phyloP scores from a whole-genome alignment of 2,888 invertebrate species.

The Lomographa bimaculata region DNA sequence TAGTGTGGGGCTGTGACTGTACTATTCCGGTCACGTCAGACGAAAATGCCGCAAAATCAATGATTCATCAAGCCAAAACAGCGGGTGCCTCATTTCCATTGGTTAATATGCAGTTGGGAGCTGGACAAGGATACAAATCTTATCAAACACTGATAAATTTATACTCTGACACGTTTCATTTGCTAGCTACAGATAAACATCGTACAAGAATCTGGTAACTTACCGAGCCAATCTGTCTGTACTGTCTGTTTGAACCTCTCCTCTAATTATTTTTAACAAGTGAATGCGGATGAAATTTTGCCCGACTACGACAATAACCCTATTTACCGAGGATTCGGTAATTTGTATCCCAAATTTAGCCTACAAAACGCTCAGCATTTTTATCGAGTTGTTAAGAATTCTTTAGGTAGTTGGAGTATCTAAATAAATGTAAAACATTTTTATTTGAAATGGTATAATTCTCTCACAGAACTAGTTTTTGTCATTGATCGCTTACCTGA shows the following conservation, averaged over 20 bases:
- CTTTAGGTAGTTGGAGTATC: too few relatives aligned
- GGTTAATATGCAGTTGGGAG: constrained; percentile 39
- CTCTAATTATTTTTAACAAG: background rate
- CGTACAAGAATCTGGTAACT: constrained; percentile 19
- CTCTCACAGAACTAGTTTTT: too few relatives aligned
- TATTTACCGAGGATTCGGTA: too few relatives aligned
- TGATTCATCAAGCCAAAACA: constrained; percentile 47
- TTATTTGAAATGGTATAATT: too few relatives aligned
- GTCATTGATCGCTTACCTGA: too few relatives aligned
- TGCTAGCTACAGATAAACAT: constrained; percentile 50
- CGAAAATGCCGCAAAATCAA: constrained; percentile 38
- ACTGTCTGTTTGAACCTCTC: constrained; percentile 1
- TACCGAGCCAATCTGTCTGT: constrained; percentile 2
- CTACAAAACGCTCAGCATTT: too few relatives aligned
- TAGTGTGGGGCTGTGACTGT: too few relatives aligned
- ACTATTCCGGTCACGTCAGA: constrained; percentile 28
- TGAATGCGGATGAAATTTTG: too few relatives aligned
- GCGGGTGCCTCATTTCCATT: constrained; percentile 42
- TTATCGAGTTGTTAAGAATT: too few relatives aligned
- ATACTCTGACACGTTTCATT: constrained; percentile 56
- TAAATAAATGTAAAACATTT: too few relatives aligned
- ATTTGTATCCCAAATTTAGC: too few relatives aligned
- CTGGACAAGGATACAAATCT: constrained; percentile 48
- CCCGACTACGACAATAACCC: too few relatives aligned
- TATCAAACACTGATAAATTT: constrained; percentile 54